phyloP scores from a whole-genome alignment of 2,888 invertebrate genomes.

The Cataglyphis altisquamis region DNA sequence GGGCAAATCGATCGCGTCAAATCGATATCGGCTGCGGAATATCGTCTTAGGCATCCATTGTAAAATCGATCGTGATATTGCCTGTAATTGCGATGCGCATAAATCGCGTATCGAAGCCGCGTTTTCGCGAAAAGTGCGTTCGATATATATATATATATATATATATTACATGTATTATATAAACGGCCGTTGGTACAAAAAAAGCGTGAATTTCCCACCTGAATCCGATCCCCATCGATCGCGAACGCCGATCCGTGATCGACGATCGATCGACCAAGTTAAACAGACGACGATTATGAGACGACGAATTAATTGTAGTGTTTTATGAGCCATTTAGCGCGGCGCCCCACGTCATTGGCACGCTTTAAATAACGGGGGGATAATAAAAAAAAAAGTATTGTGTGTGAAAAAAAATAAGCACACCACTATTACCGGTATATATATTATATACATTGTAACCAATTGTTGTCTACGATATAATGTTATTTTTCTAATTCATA shows the following conservation, averaged over 20 bases:
- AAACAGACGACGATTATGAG: constrained; percentile 61
- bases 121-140: constrained; percentile 58
- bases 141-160: constrained; percentile 65
- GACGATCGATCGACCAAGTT: constrained; percentile 73
- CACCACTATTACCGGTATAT: constrained; percentile 74
- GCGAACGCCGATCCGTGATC: constrained; percentile 68
- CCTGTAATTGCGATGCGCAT: constrained; percentile 25
- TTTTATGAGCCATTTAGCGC: constrained; percentile 67
- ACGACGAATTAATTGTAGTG: constrained; percentile 68
- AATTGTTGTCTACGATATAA: constrained; percentile 86
- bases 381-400: constrained; percentile 68
- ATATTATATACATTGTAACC: constrained; percentile 83
- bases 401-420: constrained; percentile 62
- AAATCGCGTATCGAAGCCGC: constrained; percentile 36
- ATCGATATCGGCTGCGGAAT: background rate
- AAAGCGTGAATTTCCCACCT: constrained; percentile 65
- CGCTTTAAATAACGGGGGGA: constrained; percentile 70
- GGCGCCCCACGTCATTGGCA: constrained; percentile 80
- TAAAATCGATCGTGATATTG: constrained; percentile 31
- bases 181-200: constrained; percentile 75
- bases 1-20: no score
- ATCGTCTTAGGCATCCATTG: background rate
- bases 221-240: constrained; percentile 73
- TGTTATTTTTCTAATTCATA: constrained; percentile 86
- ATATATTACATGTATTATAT: constrained; percentile 63